Percentiles rank a stretch among this genome's conserved stretches.
These are phyloP conservation scores for Meles meles DNA, from an alignment of 2,113 vertebrate genomes.

Conservation along the genomic window DNA sequence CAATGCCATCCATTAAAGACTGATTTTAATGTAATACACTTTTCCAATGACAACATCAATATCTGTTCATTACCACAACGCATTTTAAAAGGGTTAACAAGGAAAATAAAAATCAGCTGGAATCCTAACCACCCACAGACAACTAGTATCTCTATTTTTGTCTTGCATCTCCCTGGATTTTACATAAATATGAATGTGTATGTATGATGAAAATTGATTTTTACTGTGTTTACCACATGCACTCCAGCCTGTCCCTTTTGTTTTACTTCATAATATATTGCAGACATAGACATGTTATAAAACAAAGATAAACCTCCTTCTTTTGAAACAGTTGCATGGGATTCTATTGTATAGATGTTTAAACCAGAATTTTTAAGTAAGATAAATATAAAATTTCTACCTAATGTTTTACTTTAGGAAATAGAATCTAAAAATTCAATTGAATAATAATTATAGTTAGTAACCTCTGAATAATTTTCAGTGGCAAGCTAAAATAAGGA, in stretches of 20 bases:
- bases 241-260: neutral
- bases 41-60: neutral
- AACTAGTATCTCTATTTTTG: neutral
- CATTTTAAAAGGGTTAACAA: neutral
- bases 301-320: neutral
- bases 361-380: constrained; percentile 33
- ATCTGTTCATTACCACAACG: neutral
- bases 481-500: neutral
- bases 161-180: neutral
- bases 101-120: neutral
- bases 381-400: neutral
- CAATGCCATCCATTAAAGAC: neutral
- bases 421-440: neutral
- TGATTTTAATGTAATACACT: neutral
- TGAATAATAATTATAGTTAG: neutral
- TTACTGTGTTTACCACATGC: neutral
- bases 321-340: neutral
- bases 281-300: neutral
- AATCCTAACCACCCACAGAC: neutral
- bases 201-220: neutral
- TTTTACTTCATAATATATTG: neutral
- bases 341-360: neutral
- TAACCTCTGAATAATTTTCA: neutral
- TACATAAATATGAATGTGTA: neutral
- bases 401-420: neutral